These are phyloP conservation scores for Capitulum mitella DNA, from an alignment of 2,888 invertebrate species.

Conservation along the genomic window DNA sequence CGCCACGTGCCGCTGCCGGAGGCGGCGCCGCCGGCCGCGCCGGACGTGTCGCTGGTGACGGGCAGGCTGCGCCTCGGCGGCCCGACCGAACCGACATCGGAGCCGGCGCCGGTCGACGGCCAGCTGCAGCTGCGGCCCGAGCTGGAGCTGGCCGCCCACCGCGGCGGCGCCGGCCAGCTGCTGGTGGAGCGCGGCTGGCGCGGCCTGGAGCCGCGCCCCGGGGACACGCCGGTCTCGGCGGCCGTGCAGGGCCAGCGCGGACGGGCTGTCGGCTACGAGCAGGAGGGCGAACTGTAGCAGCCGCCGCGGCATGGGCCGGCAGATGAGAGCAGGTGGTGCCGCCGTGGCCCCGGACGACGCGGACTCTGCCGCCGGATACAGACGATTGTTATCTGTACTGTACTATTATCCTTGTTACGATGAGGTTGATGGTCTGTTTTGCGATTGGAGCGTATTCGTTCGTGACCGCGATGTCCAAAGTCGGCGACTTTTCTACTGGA, in stretches of 20 bases:
- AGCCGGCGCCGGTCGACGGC: neutral
- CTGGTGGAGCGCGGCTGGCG: conserved; percentile 53
- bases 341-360: too few relatives aligned
- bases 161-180: neutral
- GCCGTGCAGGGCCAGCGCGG: conserved; percentile 67
- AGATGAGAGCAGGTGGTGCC: too few relatives aligned
- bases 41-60: conserved; percentile 67
- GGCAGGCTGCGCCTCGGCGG: conserved; percentile 56
- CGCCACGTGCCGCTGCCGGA: conserved; percentile 24
- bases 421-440: neutral
- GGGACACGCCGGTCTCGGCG: conserved; percentile 59
- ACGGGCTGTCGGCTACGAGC: conserved; percentile 53
- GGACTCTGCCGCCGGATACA: neutral
- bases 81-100: neutral
- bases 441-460: neutral
- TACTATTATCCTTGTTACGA: too few relatives aligned
- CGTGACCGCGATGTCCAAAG: neutral
- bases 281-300: conserved; percentile 32
- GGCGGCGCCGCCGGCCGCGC: neutral
- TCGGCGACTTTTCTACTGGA: neutral
- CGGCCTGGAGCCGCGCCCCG: conserved; percentile 74
- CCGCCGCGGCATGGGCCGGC: neutral
- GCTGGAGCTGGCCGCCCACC: neutral
- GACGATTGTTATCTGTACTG: too few relatives aligned
- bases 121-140: neutral